phyloP scores from a whole-genome alignment of 2,797 vertebrate genomes.

The Aulostomus chinensis region DNA sequence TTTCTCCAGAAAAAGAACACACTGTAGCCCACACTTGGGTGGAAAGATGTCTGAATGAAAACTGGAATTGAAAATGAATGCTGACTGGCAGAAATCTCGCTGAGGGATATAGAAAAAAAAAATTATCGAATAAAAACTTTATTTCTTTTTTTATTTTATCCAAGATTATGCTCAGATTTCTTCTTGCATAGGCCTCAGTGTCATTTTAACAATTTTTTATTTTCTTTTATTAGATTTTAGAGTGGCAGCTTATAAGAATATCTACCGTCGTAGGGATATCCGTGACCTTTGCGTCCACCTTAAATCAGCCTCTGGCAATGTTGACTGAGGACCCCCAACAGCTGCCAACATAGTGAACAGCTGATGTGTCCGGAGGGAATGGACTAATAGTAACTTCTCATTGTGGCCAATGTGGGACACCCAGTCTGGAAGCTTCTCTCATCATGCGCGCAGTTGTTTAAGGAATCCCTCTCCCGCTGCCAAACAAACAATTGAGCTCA shows the following conservation, averaged over 20 bases:
- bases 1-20: too few relatives aligned
- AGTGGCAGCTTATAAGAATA: neutral
- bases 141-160: neutral
- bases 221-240: neutral
- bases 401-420: conserved; percentile 44
- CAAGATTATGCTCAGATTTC: too few relatives aligned
- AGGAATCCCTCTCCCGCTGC: conserved; percentile 59
- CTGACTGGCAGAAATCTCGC: neutral
- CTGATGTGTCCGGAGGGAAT: conserved; percentile 42
- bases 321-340: conserved; percentile 7
- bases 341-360: conserved; percentile 38
- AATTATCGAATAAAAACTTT: too few relatives aligned
- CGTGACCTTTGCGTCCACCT: conserved; percentile 1
- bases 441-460: conserved; percentile 62
- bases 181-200: too few relatives aligned
- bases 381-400: conserved; percentile 34
- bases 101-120: neutral
- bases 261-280: neutral
- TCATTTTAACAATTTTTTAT: neutral
- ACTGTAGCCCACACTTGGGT: neutral
- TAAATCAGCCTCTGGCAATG: conserved; percentile 10
- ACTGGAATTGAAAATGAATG: neutral
- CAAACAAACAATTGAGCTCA: conserved; percentile 68
- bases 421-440: conserved; percentile 71
- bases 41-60: neutral